A percentile compares a stretch with the other conserved stretches of the same genome.
Conservation (phyloP, 53 echinoderm and acorn worm genomes). For the Mesocentrotus franciscanus region DNA sequence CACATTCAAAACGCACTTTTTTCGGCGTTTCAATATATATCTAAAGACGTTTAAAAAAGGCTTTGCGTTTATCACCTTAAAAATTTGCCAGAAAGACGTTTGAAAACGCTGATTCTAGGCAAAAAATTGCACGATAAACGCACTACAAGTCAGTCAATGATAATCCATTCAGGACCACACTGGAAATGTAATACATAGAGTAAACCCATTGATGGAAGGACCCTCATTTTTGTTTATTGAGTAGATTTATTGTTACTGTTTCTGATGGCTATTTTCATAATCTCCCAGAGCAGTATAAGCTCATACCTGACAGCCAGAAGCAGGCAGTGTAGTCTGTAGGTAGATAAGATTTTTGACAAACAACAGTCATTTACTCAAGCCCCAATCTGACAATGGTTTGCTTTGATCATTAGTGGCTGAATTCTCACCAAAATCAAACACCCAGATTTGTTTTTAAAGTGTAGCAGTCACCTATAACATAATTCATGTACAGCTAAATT, state of each 20-base stretch:
- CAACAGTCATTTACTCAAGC: background rate
- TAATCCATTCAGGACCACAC: background rate
- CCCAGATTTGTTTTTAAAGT: conserved; percentile 10
- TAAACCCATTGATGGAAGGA: conserved; percentile 1
- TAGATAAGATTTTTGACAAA: conserved; percentile 21
- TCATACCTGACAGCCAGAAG: conserved; percentile 29
- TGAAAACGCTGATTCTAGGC: too few species aligned
- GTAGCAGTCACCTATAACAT: too few species aligned
- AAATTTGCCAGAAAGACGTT: too few species aligned
- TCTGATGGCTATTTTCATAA: background rate
- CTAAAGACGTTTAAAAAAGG: too few species aligned
- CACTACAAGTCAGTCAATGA: background rate
- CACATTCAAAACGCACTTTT: too few species aligned
- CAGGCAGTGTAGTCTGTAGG: background rate
- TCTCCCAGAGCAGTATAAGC: background rate
- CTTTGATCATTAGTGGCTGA: conserved; percentile 16
- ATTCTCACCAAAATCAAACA: background rate
- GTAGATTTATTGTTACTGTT: conserved; percentile 6
- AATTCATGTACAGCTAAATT: too few species aligned
- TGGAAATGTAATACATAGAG: background rate
- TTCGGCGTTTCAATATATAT: too few species aligned
- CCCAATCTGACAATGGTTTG: background rate
- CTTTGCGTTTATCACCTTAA: too few species aligned
- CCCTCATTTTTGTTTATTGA: background rate
- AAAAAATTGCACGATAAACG: too few species aligned